phyloP scores from a whole-genome alignment of 2,888 invertebrate species.

The Encarsia formosa region DNA sequence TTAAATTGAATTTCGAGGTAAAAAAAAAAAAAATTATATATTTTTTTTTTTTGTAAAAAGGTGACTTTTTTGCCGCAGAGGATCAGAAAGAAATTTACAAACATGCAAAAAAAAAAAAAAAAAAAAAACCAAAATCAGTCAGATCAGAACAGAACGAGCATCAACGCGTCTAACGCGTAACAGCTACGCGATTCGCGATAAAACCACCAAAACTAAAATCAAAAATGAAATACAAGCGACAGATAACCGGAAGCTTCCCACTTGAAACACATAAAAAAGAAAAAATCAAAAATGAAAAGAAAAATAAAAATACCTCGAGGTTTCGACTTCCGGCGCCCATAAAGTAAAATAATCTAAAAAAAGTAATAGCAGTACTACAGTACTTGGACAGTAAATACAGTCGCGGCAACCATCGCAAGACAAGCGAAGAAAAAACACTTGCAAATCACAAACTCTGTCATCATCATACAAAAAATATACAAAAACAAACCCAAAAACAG shows the following conservation, averaged over 20 bases:
- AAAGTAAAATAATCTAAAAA: slow-evolving; percentile 1
- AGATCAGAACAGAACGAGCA: slow-evolving; percentile 25
- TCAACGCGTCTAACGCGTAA: slow-evolving; percentile 42
- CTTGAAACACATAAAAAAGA: neutral
- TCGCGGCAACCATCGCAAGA: slow-evolving; percentile 25
- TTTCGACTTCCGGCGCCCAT: slow-evolving; percentile 11
- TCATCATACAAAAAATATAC: slow-evolving; percentile 4
- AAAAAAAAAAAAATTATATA: too few relatives aligned
- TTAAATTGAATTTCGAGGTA: slow-evolving; percentile 5
- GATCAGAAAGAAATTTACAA: slow-evolving; percentile 1
- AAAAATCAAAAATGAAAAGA: neutral
- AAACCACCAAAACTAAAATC: slow-evolving; percentile 22
- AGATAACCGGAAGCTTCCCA: slow-evolving; percentile 20
- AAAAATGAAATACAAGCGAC: slow-evolving; percentile 9
- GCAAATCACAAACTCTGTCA: slow-evolving; percentile 8
- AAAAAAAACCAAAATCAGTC: too few relatives aligned
- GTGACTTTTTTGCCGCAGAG: slow-evolving; percentile 13
- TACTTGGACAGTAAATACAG: slow-evolving; percentile 10
- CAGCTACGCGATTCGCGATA: slow-evolving; percentile 42
- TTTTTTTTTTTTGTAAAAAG: slow-evolving; percentile 12
- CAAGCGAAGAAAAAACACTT: slow-evolving; percentile 9
- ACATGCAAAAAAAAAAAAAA: slow-evolving; percentile 3
- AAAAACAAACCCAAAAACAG: slow-evolving; percentile 1
- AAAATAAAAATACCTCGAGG: slow-evolving; percentile 1
- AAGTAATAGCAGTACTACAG: slow-evolving; percentile 4